Percentiles rank a stretch among this genome's conserved stretches.
These are phyloP conservation scores for Apogon talboti DNA, from an alignment of 2,797 vertebrate species.

Conservation along the genomic window DNA sequence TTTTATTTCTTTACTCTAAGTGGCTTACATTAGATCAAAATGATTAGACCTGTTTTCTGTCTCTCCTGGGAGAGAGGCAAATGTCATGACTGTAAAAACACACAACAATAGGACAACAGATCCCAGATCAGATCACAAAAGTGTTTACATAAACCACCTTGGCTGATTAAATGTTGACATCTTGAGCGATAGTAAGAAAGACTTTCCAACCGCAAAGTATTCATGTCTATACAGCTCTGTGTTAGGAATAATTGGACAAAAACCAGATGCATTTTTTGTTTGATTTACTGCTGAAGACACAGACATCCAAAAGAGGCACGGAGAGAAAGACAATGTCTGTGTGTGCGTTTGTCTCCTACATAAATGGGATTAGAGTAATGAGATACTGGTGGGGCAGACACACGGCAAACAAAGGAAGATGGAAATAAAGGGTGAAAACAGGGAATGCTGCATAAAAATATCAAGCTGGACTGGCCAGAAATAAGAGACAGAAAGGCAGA, in stretches of 20 bases:
- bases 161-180: conserved; percentile 18
- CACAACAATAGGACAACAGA: conserved; percentile 39
- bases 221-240: neutral
- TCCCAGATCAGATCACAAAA: conserved; percentile 32
- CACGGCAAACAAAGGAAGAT: conserved; percentile 50
- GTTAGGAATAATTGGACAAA: neutral
- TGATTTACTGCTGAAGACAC: neutral
- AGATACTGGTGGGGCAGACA: conserved; percentile 59
- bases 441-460: conserved; percentile 37
- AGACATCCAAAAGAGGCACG: neutral
- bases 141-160: conserved; percentile 30
- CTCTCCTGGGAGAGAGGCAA: conserved; percentile 20
- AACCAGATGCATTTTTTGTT: neutral
- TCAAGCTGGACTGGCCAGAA: conserved; percentile 45
- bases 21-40: conserved; percentile 7
- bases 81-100: conserved; percentile 35
- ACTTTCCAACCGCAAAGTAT: conserved; percentile 3
- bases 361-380: conserved; percentile 69
- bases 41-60: conserved; percentile 29
- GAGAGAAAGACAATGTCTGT: conserved; percentile 20
- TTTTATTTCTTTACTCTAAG: neutral
- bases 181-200: conserved; percentile 10
- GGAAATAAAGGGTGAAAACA: conserved; percentile 10
- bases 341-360: conserved; percentile 39
- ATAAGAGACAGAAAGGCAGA: conserved; percentile 29